Conservation (phyloP, 2,888 invertebrate genomes). For the Chydorus sphaericus region DNA sequence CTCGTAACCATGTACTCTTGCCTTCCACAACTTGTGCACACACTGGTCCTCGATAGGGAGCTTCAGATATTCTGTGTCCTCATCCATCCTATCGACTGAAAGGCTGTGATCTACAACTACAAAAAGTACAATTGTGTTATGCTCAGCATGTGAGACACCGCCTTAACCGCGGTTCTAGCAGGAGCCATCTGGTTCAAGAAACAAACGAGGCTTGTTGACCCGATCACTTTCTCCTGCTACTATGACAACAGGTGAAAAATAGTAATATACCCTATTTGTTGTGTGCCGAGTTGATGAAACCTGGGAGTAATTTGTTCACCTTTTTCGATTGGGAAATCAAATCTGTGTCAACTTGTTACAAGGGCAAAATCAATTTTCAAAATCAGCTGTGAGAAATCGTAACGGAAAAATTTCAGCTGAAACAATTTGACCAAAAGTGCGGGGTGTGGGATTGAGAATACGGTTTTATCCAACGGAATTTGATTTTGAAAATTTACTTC, state of each 20-base stretch:
- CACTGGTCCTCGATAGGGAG: slow-evolving; percentile 78
- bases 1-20: slow-evolving; percentile 83
- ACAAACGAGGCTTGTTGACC: not conserved
- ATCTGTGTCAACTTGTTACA: slow-evolving; percentile 2
- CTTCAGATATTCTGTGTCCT: slow-evolving; percentile 75
- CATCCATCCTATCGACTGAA: slow-evolving; percentile 34
- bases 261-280: not conserved
- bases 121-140: not conserved
- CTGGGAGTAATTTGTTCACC: not conserved
- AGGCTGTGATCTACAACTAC: not conserved
- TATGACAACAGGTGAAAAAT: not conserved
- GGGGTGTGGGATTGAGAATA: no score
- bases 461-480: no score
- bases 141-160: no score
- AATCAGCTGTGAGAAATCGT: no score
- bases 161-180: not conserved
- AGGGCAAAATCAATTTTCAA: not conserved
- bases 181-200: not conserved
- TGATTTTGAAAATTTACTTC: no score
- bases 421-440: no score
- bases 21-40: slow-evolving; percentile 92
- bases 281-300: not conserved
- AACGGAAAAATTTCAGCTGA: no score
- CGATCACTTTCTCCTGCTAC: not conserved
- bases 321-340: not conserved